These are phyloP conservation scores for Leptinotarsa peninsularis DNA, from an alignment of 2,888 invertebrate species.

Conservation along the genomic window DNA sequence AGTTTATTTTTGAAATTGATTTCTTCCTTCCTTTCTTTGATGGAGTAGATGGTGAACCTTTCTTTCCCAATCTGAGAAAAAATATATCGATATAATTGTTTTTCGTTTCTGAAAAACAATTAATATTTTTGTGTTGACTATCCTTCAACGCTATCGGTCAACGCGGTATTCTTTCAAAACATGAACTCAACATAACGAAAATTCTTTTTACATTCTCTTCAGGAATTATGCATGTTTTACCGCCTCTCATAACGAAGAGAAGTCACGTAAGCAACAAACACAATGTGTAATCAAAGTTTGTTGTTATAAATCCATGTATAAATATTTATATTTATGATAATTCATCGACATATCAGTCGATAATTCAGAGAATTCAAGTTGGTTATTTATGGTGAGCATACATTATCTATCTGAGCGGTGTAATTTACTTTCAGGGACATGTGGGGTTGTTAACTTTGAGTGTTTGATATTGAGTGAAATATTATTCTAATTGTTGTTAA, in stretches of 20 bases:
- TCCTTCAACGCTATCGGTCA: background rate
- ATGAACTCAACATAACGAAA: background rate
- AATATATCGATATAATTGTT: background rate
- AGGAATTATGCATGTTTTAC: background rate
- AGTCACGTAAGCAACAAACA: conserved; percentile 18
- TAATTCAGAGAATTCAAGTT: conserved; percentile 14
- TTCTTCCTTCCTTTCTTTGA: no score
- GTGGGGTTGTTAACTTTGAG: background rate
- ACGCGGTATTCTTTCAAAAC: background rate
- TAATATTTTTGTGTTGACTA: background rate
- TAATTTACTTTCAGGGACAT: background rate
- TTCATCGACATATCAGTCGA: conserved; percentile 13
- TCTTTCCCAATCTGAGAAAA: no score
- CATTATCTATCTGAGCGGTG: background rate
- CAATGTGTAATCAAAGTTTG: conserved; percentile 15
- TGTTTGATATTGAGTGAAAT: background rate
- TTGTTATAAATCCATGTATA: conserved; percentile 6
- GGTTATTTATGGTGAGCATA: background rate
- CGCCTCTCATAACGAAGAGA: background rate
- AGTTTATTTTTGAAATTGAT: no score
- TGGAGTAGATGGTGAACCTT: no score
- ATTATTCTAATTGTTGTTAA: no score
- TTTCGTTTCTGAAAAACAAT: background rate
- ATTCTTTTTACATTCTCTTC: background rate
- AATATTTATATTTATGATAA: conserved; percentile 22